Base-by-base conservation (phyloP, 2,888 invertebrate genomes). In the Zygothrica quintamaculata region DNA sequence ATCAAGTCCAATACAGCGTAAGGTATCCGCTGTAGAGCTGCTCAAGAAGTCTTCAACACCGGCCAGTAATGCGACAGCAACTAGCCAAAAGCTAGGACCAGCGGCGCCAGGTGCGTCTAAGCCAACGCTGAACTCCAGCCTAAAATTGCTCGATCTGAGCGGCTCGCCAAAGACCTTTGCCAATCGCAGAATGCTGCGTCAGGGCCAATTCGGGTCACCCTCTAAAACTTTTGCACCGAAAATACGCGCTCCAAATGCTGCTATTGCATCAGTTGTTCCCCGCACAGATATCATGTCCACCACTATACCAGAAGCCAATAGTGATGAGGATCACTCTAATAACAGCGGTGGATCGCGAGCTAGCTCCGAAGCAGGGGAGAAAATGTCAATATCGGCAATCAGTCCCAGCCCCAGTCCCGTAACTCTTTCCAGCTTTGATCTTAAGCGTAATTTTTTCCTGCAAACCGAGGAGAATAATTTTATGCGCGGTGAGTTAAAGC, bases 211-310 rank as follows among this genome's bases (percentile, higher is more conserved):
- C 9, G 90, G 92, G 2, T 93, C 93, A 0, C 93, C 93, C 15
- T 93, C 93, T 6, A 91, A 93, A 87, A 91, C 89, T 0, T 90
- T 91, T 53, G 90, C 86, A 0, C 91, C 92, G 0, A 95, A 95
- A 88, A 91, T 95, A 31, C 87, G 89, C 46, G 90, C 94, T 67
- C 94, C 95, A 0, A 68, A 64, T 16, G 61, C 65, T 8, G 64
- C 73, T 3, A 82, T 77, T 22, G 77, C 85, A 5, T 77, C 78
- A 18, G 75, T 82, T 0, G 78, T 84, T 37, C 81, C 87, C 39
- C 92, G 96, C 79, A 96, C 95, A 15, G 96, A 97, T 85, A 96
- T 97, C 50, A 93, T 97, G 87, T 96, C 96, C 36, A 95, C 95
- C 40, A 96, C 96, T 57, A 97, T 97, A 89, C 94, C 94, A 34